Base-by-base conservation (phyloP, 2,113 vertebrate species). In the Martes martes region DNA sequence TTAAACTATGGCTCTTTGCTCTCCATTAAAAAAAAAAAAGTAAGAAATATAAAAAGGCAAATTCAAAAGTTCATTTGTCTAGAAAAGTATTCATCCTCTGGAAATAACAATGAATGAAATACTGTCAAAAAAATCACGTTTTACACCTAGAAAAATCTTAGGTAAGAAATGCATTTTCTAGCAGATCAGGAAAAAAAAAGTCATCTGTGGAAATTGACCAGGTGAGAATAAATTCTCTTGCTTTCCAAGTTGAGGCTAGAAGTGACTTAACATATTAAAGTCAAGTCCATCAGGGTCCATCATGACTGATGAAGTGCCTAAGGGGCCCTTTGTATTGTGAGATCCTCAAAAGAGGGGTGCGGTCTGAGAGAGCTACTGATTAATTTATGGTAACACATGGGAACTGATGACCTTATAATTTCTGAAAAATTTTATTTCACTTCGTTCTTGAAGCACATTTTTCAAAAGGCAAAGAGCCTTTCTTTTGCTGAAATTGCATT, bases 401-500 rank as follows among this genome's bases (percentile, higher is more conserved):
- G 59, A 80, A 39, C 79, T 23, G 63, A 28, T 19, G 67, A 78
- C 71, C 33, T 92, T 71, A 47, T 21, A 42, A 39, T 42, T 59
- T 79, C 76, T 50, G 52, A 78, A 93, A 83, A 74, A 4, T 33
- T 57, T 76, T 83, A 79, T 83, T 92, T 92, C 24, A 31, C 57
- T 76, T 16, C 85, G 74, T 88, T 36, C 67, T 86, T 82, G 36
- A 94, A 97, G 45, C 45, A 59, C 10, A 36, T 88, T 92, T 89
- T 94, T 95, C 39, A 71, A 87, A 91, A 95, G 31, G 28, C 89
- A 85, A 79, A 94, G 81, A 57, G 47, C 57, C 88, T 97, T 88
- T n/a, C 31, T 90, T 74, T 80, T 94, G 80, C 81, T 94, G 78
- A 92, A 97, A 96, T 95, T 78, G 36, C 42, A 24, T 11, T 74